Conservation (phyloP, 2,113 vertebrate genomes). For the Sphyrna mokarran region DNA sequence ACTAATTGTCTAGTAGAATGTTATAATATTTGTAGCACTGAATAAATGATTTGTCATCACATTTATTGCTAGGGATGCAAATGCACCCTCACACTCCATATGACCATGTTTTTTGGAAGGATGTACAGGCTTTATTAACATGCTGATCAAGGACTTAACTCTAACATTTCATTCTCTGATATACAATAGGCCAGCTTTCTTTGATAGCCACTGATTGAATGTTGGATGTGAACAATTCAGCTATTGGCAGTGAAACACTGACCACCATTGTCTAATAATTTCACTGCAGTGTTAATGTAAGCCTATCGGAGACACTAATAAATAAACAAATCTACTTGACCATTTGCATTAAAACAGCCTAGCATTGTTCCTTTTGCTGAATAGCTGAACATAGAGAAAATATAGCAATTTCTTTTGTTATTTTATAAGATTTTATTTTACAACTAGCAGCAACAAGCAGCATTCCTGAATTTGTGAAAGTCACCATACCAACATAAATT, state of each 20-base stretch:
- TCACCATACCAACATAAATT: not conserved
- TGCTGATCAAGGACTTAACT: not conserved
- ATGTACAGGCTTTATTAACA: not conserved
- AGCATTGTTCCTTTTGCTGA: not conserved
- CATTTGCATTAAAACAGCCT: not conserved
- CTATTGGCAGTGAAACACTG: not conserved
- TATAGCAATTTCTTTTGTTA: not conserved
- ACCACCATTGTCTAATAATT: no score
- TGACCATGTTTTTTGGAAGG: not conserved
- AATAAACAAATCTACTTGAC: not conserved
- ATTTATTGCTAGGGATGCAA: not conserved
- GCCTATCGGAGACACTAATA: no score
- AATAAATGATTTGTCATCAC: not conserved
- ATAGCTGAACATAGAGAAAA: not conserved
- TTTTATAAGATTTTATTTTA: not conserved
- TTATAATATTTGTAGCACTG: not conserved
- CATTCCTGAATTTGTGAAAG: not conserved
- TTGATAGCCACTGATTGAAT: not conserved
- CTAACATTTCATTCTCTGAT: not conserved
- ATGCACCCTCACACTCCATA: not conserved
- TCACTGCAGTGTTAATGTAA: no score
- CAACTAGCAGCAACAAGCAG: not conserved
- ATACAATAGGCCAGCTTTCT: not conserved
- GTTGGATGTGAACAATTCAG: not conserved
- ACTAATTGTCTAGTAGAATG: not conserved